phyloP scores from a whole-genome alignment of 64 coral and sea anemone genomes.

The Dendronephthya gigantea region DNA sequence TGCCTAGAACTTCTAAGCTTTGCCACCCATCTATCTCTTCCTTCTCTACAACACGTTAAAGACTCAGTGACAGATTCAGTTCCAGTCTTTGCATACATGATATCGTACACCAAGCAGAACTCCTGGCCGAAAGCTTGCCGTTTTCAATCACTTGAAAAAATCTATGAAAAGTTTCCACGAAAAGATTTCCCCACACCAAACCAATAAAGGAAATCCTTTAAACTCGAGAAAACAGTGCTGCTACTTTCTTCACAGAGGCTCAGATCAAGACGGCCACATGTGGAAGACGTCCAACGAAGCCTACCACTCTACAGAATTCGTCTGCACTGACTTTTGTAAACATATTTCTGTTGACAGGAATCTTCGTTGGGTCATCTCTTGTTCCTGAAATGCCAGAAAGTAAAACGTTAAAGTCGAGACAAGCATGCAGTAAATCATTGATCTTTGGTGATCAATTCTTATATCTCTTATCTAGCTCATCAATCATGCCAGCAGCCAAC shows the following conservation, averaged over 20 bases:
- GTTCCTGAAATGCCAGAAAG: slow-evolving; percentile 13
- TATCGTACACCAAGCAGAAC: slow-evolving; percentile 16
- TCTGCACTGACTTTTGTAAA: neutral
- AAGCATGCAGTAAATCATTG: slow-evolving; percentile 20
- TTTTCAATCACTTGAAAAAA: neutral
- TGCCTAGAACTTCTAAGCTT: neutral
- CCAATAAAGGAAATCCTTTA: slow-evolving; percentile 15
- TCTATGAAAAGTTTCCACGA: slow-evolving; percentile 5
- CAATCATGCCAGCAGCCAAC: slow-evolving; percentile 18
- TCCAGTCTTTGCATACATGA: slow-evolving; percentile 10
- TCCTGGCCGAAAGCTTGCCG: neutral
- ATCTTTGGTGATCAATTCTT: slow-evolving; percentile 6
- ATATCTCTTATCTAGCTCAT: neutral
- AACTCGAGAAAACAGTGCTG: slow-evolving; percentile 3
- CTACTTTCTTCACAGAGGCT: slow-evolving; percentile 19
- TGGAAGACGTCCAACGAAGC: slow-evolving; percentile 13
- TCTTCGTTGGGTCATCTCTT: slow-evolving; percentile 1
- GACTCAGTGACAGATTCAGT: neutral
- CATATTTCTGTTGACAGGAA: neutral
- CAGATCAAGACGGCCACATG: slow-evolving; percentile 5
- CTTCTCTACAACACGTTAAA: slow-evolving; percentile 3
- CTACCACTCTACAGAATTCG: neutral
- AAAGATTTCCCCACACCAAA: slow-evolving; percentile 12
- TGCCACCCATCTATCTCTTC: slow-evolving; percentile 9
- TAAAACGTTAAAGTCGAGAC: neutral